phyloP scores from a whole-genome alignment of 2,797 vertebrate species.

The Sebastes itinus region DNA sequence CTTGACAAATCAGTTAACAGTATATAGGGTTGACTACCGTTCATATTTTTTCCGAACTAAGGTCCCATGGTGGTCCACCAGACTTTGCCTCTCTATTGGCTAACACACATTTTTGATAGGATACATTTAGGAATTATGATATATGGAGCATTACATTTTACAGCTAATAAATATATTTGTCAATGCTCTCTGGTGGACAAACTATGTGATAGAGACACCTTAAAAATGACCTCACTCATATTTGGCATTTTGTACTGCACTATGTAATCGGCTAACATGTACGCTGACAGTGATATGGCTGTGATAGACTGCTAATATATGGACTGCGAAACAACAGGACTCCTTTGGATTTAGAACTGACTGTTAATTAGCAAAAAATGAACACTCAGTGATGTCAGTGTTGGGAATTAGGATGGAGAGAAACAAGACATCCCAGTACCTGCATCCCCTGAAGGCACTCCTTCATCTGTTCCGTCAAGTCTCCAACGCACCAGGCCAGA shows the following conservation, averaged over 20 bases:
- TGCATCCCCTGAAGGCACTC: constrained; percentile 85
- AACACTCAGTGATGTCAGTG: background rate
- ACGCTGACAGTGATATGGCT: background rate
- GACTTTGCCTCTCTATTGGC: too few relatives aligned
- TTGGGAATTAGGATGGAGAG: background rate
- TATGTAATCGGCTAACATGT: background rate
- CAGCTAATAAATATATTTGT: background rate
- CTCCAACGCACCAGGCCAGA: constrained; percentile 94
- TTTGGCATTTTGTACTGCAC: background rate
- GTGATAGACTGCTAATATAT: background rate
- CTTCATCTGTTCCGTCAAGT: constrained; percentile 76
- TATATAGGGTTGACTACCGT: too few relatives aligned
- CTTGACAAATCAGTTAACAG: background rate
- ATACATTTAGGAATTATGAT: background rate
- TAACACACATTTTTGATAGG: background rate
- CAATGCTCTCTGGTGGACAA: background rate
- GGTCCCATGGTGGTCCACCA: too few relatives aligned
- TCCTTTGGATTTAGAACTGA: background rate
- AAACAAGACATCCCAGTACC: constrained; percentile 71
- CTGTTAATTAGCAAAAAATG: background rate
- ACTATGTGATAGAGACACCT: background rate
- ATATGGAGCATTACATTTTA: background rate
- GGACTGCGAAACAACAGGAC: background rate
- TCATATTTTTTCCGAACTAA: too few relatives aligned
- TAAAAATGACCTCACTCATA: background rate